Base-by-base conservation (phyloP, 2,888 invertebrate genomes). In the Pecten maximus region DNA sequence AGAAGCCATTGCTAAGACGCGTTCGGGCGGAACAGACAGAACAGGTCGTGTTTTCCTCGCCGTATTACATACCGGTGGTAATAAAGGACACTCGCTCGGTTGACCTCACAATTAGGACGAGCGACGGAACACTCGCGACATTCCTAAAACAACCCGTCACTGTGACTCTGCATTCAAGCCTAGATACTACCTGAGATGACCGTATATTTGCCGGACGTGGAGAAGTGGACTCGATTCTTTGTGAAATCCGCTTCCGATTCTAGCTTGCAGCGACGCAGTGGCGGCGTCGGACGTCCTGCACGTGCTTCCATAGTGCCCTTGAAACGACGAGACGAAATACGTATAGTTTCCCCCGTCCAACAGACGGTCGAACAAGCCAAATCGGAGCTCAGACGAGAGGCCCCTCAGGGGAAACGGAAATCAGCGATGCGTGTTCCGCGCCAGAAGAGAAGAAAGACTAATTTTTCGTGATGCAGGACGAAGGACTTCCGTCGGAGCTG, bases 401-500 rank as follows among this genome's bases (percentile, higher is more conserved):
- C n/a, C 1, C n/a, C 19, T 2, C 50, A 8, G 19, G 16, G 28
- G 28, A 60, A 60, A 60, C 60, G 60, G 28, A 60, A 60, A n/a
- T 2, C n/a, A n/a, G n/a, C n/a, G n/a, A n/a, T n/a, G n/a, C n/a
- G n/a, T n/a, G n/a, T n/a, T n/a, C n/a, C n/a, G n/a, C 60, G 50
- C 16, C 50, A 8, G 19, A 50, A 50, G 50, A 50, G 60, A 28
- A n/a, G 60, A 28, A n/a, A n/a, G 60, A 60, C n/a, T n/a, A 60
- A 6, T 60, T 60, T 60, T 16, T 50, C 50, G 50, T 50, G 16
- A 50, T 50, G 50, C 15, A 8, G 50, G 28, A 60, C 3, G 89
- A 89, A 23, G 86, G 44, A 35, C 50, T 40, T 16, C 88, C 74
- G 23, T 35, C 40, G 4, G 91, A 89, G 74, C 44, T 93, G 16